Evolutionary conservation across 2,113 vertebrate genomes (phyloP).

Genomic region (Acanthochromis polyacanthus): DNA sequence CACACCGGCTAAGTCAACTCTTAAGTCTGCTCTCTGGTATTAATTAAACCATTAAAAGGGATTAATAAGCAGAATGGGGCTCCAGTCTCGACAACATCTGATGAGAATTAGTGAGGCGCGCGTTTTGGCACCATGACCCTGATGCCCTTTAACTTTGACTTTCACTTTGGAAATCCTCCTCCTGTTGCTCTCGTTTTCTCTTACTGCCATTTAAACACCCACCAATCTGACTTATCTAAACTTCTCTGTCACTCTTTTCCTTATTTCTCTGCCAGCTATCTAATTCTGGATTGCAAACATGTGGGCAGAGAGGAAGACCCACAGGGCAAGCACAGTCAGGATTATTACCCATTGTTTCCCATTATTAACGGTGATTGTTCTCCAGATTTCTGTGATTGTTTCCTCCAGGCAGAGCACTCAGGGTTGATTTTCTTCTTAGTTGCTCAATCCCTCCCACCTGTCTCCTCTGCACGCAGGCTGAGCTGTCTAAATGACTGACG

Average conservation of each 20-base stretch:
- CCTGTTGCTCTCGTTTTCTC: background rate
- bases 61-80: conserved; percentile 64
- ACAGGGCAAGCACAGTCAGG: conserved; percentile 2
- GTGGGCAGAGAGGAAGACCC: conserved; percentile 24
- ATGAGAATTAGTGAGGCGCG: conserved; percentile 55
- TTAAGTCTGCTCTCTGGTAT: conserved; percentile 63
- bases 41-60: conserved; percentile 74
- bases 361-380: conserved; percentile 26
- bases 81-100: conserved; percentile 71
- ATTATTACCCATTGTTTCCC: conserved; percentile 30
- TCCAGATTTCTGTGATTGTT: conserved; percentile 34
- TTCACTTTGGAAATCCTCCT: conserved; percentile 17
- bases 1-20: conserved; percentile 22
- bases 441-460: conserved; percentile 15
- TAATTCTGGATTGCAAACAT: conserved; percentile 39
- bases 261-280: conserved; percentile 9
- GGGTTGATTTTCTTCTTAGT: background rate
- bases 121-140: conserved; percentile 49
- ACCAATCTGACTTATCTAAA: conserved; percentile 17
- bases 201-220: background rate
- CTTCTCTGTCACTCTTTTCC: background rate
- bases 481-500: conserved; percentile 22
- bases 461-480: conserved; percentile 1
- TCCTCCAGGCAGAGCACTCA: background rate
- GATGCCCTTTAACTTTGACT: conserved; percentile 47